phyloP scores from a whole-genome alignment of 1,140 invertebrate genomes.

The Catajapyx aquilonaris region DNA sequence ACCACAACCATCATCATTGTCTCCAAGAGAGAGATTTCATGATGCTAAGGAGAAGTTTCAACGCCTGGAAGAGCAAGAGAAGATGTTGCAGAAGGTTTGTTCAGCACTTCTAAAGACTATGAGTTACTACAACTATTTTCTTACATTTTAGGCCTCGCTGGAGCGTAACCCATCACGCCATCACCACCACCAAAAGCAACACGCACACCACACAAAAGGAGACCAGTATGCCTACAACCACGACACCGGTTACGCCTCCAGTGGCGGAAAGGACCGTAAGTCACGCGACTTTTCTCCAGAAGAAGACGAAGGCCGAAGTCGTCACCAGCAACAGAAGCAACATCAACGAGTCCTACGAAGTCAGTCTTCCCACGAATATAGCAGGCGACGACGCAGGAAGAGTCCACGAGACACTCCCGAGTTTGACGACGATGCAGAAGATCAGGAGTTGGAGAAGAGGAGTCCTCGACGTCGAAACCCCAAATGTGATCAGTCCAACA shows the following conservation, averaged over 20 bases:
- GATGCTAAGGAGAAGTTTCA: constrained; percentile 65
- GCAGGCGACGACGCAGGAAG: neutral
- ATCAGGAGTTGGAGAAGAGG: constrained; percentile 1
- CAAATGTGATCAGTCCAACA: too few relatives aligned
- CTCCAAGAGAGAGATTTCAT: constrained; percentile 43
- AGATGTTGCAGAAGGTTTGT: constrained; percentile 5
- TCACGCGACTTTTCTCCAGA: too few relatives aligned
- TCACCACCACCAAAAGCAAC: too few relatives aligned
- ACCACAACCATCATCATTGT: too few relatives aligned
- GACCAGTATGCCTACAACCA: neutral
- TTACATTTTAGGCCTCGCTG: too few relatives aligned
- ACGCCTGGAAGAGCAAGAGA: constrained; percentile 29
- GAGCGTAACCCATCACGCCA: too few relatives aligned
- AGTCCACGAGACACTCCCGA: neutral
- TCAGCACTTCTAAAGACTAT: too few relatives aligned
- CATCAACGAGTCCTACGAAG: neutral
- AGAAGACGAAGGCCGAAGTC: too few relatives aligned
- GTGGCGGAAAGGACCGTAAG: neutral
- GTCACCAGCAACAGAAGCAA: neutral
- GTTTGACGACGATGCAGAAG: constrained; percentile 1
- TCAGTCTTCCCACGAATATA: constrained; percentile 3
- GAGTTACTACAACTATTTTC: too few relatives aligned
- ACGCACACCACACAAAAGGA: neutral
- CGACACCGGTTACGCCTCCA: neutral
- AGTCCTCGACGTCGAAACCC: too few relatives aligned